Evolutionary conservation across 2,888 invertebrate genomes (phyloP), one percentile per base, ranked within the genome.

Genomic region (Polyploca ridens): DNA sequence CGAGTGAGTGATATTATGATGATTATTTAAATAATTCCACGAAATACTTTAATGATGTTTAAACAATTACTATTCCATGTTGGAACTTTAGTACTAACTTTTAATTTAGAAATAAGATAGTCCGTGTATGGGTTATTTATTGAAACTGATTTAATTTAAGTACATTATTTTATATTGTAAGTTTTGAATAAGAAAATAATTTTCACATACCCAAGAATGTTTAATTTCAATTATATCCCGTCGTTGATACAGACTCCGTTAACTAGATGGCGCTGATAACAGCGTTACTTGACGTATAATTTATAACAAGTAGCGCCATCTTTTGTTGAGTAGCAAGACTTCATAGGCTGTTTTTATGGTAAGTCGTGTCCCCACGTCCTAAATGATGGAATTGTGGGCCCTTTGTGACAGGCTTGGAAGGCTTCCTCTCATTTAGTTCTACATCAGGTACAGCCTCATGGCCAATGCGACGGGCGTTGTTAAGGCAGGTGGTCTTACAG

Each of bases 131-230:
- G 71, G 72, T 78, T 90, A 91, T 90, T 90, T 90, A 90, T 90
- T 84, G 72, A 44, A 85, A 79, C 70, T 83, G 90, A 90, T 91
- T 91, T 91, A 91, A 90, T 85, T 88, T 71, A 57, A 27, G 41
- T 41, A 66, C 70, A 78, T 70, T 27, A 27, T 27, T 27, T 71
- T 73, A 3, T 54, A 46, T n/a, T 46, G 46, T 46, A 54, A 54
- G 54, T 54, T 54, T 54, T 54, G 19, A 78, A 72, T 41, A 61
- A 61, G 16, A 60, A 61, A 41, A 27, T 10, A 19, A 27, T 41
- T 27, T 19, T 19, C 16, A 61, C 19, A 19, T 13, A 41, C 3
- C 27, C 2, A 0, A 16, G 14, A 19, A 13, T 61, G 13, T 61
- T 61, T 61, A 27, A 61, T 61, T 61, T 44, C 19, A 44, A 27